Base-by-base conservation (phyloP, 2,888 invertebrate genomes). In the Trissolcus japonicus region DNA sequence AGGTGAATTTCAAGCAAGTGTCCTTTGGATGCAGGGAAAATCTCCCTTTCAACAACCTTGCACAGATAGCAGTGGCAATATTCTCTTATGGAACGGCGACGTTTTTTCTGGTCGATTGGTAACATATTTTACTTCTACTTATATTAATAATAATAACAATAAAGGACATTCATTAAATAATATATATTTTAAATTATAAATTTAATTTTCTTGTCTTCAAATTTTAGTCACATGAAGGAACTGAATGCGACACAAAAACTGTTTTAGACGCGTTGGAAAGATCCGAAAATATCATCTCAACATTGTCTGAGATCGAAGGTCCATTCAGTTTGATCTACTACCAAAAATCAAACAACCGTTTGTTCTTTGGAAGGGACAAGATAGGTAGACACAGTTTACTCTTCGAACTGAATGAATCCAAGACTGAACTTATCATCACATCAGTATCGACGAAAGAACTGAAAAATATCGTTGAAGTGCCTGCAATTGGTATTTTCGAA, bases 41-140 rank as follows among this genome's bases (percentile, higher is more conserved):
- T 67, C 87, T 16, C 84, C 93, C 2, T 91, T 91, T 2, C 81
- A 83, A 35, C 98, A 98, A 87, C 98, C 98, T 0, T 80, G 90
- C 11, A 62, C 92, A 25, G 91, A 92, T 86, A 88, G 89, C 9
- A 86, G 91, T 43, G 90, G 91, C 21, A 93, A 94, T 78, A 86
- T 94, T 63, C 90, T 98, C 66, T 88, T 97, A 19, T 97, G 95
- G 91, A 98, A 98, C 91, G 98, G 98, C 29, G 98, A 98, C 89
- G 92, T 96, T 80, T 98, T 94, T 90, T 92, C 90, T 78, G 91
- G 91, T 46, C 80, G 86, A 48, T 80, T 90, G 84, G 91, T 91
- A 82, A 74, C n/a, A n/a, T n/a, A 78, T 55, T 11, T 17, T 21
- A 21, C 21, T 21, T 21, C 21, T 21, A 21, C 21, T 6, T 4